Evolutionary conservation across 2,113 vertebrate genomes (phyloP).

Genomic region (Conger conger): DNA sequence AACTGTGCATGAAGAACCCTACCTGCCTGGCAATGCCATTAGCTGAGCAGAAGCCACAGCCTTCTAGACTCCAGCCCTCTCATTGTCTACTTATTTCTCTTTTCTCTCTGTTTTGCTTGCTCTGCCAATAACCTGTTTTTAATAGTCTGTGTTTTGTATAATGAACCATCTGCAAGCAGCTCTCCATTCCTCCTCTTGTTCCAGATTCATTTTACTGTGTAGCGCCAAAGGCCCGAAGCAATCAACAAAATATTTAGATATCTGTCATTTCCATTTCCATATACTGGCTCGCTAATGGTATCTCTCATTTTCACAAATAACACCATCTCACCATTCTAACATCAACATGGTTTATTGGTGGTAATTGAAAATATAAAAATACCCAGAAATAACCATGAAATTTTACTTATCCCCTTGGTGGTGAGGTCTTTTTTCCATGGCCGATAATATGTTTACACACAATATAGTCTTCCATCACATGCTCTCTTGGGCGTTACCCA

Average conservation of each 20-base stretch:
- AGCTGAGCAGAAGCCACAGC: neutral
- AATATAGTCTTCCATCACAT: neutral
- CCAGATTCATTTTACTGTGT: neutral
- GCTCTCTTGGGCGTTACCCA: neutral
- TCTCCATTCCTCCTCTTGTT: neutral
- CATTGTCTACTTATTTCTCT: neutral
- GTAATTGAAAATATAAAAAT: neutral
- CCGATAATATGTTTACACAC: neutral
- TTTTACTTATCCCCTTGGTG: neutral
- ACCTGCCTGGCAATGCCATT: neutral
- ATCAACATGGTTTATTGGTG: neutral
- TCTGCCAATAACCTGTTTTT: constrained; percentile 7
- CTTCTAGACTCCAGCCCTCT: neutral
- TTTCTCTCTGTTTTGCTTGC: neutral
- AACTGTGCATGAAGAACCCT: neutral
- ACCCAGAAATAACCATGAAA: neutral
- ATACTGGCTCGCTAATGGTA: neutral
- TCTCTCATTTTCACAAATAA: neutral
- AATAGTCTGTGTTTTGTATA: neutral
- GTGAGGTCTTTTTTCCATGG: neutral
- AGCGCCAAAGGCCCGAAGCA: neutral
- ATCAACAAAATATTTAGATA: neutral
- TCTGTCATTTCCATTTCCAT: neutral
- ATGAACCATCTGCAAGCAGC: neutral
- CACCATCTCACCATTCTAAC: neutral